Evolutionary conservation across 1,140 invertebrate species (phyloP), one percentile per base, ranked within the genome.

Genomic region (Drosophila mayri): DNA sequence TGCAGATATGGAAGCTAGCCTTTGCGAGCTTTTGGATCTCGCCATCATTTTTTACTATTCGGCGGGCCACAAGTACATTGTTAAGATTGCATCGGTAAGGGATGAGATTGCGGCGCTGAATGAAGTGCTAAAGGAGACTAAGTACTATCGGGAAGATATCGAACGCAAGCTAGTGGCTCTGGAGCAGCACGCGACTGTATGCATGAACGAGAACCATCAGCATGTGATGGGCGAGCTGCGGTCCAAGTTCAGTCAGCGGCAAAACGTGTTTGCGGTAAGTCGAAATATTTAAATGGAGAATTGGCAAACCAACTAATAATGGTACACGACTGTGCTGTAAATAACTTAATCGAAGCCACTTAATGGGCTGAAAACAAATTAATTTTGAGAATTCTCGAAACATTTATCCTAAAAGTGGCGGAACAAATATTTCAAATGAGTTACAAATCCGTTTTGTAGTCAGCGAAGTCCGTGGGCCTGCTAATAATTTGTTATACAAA

Each of bases 51-150:
- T 91, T 44, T 93, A 93, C 59, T 93, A 93, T 50, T 90, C 90
- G 10, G 90, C 92, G 16, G 92, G 92, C 0, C 92, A 93, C 35
- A 93, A 93, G 55, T 92, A 93, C 70, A 91, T 93, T 62, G 81
- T 93, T 1, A 93, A 93, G 67, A 86, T 93, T 37, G 84, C 91
- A 7, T 59, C 82, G 5, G 86, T 93, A 4, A 79, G 92, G 5
- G 92, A 93, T 72, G 91, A 92, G 68, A 93, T 93, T 32, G 90
- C 87, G 4, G 81, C 79, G n/a, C 72, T 93, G 16, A 93, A 92
- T 40, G 92, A 93, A 38, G 81, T 92, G 28, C 79, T 93, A 4
- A 74, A 76, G 28, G 92, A 92, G 60, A 93, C 92, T 0, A 93
- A 92, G 60, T 85, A 67, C n/a, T 91, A 91, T 64, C 92, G 91